Percentiles rank a stretch among this genome's conserved stretches.
Conservation (phyloP, 2,113 vertebrate species). For the Salvelinus namaycush region DNA sequence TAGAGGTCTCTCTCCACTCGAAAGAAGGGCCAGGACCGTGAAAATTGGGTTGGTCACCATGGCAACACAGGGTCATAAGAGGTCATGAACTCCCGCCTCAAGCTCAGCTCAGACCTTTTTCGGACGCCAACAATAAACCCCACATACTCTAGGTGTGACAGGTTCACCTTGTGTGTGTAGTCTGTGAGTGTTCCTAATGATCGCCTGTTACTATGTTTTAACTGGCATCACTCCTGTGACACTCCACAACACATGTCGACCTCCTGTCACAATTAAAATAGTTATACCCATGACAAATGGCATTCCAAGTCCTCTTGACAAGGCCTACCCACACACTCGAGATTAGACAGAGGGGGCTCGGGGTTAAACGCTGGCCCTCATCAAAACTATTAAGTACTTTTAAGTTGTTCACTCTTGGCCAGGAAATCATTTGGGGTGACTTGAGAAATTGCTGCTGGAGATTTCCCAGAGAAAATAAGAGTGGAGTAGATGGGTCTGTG, state of each 20-base stretch:
- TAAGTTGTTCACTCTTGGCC: background rate
- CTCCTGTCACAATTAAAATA: background rate
- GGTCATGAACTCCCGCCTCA: background rate
- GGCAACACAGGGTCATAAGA: background rate
- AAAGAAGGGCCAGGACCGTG: background rate
- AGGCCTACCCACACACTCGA: background rate
- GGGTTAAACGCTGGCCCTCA: background rate
- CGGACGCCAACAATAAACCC: background rate
- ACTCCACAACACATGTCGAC: background rate
- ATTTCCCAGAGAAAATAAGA: constrained; percentile 2
- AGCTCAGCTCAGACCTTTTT: background rate
- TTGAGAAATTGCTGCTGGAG: background rate
- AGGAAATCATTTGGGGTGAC: background rate
- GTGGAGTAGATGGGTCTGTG: background rate
- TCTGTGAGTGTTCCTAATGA: background rate
- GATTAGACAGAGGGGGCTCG: background rate
- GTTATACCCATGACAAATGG: background rate
- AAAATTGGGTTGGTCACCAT: background rate
- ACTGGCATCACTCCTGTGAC: background rate
- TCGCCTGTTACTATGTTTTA: background rate
- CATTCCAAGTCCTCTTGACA: background rate
- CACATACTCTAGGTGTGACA: background rate
- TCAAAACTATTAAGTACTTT: background rate
- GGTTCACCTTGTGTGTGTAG: background rate
- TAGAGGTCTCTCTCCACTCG: background rate